Evolutionary conservation across 2,797 vertebrate genomes (phyloP).

Genomic region (Spheniscus humboldti): DNA sequence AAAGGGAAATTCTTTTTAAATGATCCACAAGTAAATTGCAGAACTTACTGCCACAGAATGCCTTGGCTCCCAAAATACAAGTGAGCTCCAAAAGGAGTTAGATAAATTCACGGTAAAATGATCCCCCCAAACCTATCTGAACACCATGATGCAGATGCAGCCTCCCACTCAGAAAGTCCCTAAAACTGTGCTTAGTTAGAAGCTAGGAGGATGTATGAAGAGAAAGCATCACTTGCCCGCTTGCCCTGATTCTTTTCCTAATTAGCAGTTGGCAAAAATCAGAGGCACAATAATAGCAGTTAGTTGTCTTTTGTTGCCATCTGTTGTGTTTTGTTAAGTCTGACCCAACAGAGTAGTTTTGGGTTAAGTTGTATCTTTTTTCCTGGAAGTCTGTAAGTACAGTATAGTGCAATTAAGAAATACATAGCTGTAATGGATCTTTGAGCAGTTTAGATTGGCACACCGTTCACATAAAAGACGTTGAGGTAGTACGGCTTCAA

Average conservation of each 20-base stretch:
- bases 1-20: not conserved
- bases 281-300: not conserved
- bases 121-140: not conserved
- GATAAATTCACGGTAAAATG: not conserved
- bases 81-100: not conserved
- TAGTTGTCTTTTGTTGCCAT: constrained; percentile 8
- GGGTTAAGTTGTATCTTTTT: not conserved
- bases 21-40: not conserved
- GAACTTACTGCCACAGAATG: not conserved
- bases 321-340: not conserved
- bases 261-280: not conserved
- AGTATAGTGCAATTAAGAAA: not conserved
- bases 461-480: not conserved
- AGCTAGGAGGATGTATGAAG: not conserved
- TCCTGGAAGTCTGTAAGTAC: not conserved
- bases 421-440: not conserved
- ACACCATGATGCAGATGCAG: not conserved
- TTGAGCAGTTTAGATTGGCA: not conserved
- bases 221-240: not conserved
- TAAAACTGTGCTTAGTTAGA: not conserved
- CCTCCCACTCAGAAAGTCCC: not conserved
- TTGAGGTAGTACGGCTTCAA: not conserved
- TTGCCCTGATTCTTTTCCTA: not conserved
- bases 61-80: not conserved
- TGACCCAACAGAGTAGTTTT: not conserved